Evolutionary conservation across 2,113 vertebrate genomes (phyloP).

Genomic region (Tetrax tetrax): DNA sequence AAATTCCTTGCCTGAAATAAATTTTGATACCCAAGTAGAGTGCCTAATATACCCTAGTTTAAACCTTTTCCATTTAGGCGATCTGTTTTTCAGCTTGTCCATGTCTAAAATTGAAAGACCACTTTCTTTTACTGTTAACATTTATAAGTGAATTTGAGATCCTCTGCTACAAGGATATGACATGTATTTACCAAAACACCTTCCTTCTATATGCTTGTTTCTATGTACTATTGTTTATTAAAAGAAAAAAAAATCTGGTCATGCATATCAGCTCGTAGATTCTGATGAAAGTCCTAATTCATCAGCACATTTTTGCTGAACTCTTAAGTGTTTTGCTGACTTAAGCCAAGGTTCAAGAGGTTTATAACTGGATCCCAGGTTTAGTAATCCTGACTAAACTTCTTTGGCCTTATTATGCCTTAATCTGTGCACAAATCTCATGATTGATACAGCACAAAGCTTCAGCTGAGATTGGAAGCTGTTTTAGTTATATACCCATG

Average conservation of each 20-base stretch:
- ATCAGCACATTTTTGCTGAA: constrained; percentile 3
- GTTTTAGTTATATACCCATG: neutral
- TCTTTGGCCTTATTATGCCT: neutral
- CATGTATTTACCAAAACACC: neutral
- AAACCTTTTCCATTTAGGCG: neutral
- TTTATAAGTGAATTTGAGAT: neutral
- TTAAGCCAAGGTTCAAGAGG: neutral
- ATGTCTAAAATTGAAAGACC: neutral
- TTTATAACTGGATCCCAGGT: constrained; percentile 2
- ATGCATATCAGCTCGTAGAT: neutral
- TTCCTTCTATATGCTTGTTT: neutral
- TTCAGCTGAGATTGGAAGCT: neutral
- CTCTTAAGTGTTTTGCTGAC: neutral
- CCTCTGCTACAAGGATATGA: neutral
- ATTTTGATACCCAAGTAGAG: neutral
- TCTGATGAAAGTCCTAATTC: neutral
- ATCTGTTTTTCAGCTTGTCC: neutral
- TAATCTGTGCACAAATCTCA: neutral
- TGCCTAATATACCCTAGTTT: neutral
- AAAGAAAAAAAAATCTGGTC: neutral
- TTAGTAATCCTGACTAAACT: constrained; percentile 36
- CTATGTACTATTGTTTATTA: neutral
- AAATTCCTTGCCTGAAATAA: constrained; percentile 10
- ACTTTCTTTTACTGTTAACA: neutral
- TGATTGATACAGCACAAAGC: neutral